Evolutionary conservation across 1,140 invertebrate genomes (phyloP).

Genomic region (Drosophila orena): DNA sequence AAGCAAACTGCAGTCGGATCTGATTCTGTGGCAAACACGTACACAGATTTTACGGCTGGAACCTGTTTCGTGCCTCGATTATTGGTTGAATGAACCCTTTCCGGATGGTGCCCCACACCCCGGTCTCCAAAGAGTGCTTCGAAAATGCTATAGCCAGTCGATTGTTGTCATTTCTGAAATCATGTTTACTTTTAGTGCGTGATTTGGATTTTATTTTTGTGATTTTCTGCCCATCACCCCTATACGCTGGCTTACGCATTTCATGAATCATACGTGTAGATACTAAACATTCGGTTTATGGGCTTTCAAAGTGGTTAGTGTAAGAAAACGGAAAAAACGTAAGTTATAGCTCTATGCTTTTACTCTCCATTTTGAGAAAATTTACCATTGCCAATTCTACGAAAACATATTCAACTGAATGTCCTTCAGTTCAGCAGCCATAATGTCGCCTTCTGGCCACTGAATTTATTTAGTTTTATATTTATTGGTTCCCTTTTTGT

Average conservation of each 20-base stretch:
- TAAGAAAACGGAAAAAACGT: too few species aligned
- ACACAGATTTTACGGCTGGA: conserved; percentile 61
- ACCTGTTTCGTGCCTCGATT: conserved; percentile 65
- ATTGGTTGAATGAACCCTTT: conserved; percentile 80
- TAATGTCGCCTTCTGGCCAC: conserved; percentile 3
- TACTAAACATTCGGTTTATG: conserved; percentile 6
- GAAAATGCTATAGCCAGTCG: not conserved
- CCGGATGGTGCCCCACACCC: conserved; percentile 33
- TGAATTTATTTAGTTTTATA: conserved; percentile 15
- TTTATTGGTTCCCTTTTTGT: conserved; percentile 4
- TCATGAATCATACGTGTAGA: conserved; percentile 36
- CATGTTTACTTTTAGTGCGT: conserved; percentile 59
- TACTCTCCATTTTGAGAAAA: not conserved
- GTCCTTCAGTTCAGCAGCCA: conserved; percentile 15
- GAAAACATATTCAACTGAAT: conserved; percentile 1
- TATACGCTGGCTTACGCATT: conserved; percentile 8
- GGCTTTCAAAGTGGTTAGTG: conserved; percentile 4
- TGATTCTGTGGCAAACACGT: conserved; percentile 40
- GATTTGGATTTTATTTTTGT: conserved; percentile 52
- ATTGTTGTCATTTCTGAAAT: conserved; percentile 68
- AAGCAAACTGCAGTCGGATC: conserved; percentile 54
- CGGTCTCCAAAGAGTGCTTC: not conserved
- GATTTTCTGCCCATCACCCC: not conserved
- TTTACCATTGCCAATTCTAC: conserved; percentile 1
- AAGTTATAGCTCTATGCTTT: too few species aligned